Base-by-base conservation (phyloP, 2,113 vertebrate species). In the Dipodomys spectabilis region DNA sequence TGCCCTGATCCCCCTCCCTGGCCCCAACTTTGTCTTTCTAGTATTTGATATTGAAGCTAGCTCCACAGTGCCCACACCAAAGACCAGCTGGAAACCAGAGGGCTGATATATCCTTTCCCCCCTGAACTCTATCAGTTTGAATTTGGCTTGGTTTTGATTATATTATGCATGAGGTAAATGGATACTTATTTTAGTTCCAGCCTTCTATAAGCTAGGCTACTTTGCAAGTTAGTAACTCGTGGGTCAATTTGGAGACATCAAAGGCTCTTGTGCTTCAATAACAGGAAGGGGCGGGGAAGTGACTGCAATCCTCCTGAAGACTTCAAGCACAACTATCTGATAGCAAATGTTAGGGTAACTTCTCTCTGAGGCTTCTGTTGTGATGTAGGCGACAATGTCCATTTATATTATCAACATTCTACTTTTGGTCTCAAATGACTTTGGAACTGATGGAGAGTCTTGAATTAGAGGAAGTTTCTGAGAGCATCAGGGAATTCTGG, bases 401-500 rank as follows among this genome's bases (percentile, higher is more conserved):
- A 35, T 92, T 57, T 91, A 22, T 45, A 81, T 75, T 72, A 93
- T 83, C 57, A 69, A 23, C 68, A 20, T 89, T 95, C 90, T 97
- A 80, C 64, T 95, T 96, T 87, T 87, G 67, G 80, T 95, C 27
- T 85, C 68, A 78, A 3, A 0, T 53, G 79, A 95, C 57, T 91
- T 94, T 71, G 65, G 53, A 72, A 57, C 11, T 57, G 12, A 2
- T 18, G n/a, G 64, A 68, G n/a, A 93, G 19, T 7, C 20, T 60
- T 93, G 27, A 49, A 79, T 39, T 78, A 45, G 85, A 95, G 82
- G 84, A 96, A 92, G 90, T 86, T 95, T 95, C 92, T 57, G 69
- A 85, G 85, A 96, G 92, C 93, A 86, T 95, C 44, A 82, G 92
- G 85, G 78, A 95, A 96, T 95, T 90, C 85, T 92, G 62, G 62